Percentiles rank a stretch among this genome's conserved stretches.
phyloP scores from a whole-genome alignment of 2,797 vertebrate genomes.

The Acrocephalus scirpaceus region DNA sequence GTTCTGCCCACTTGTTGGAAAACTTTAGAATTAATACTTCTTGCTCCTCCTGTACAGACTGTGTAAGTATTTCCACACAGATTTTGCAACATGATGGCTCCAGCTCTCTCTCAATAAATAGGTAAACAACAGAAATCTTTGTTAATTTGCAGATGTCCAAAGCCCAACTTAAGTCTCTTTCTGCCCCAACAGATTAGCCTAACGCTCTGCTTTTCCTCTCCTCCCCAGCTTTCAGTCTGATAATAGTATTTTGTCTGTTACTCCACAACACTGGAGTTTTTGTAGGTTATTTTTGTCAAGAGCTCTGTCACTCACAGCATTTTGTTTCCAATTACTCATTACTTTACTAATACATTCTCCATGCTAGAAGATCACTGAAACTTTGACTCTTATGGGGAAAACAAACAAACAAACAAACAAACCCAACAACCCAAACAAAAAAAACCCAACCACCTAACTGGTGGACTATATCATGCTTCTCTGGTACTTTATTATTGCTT shows the following conservation, averaged over 20 bases:
- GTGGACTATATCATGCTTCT: background rate
- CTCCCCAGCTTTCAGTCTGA: background rate
- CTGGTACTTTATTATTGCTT: background rate
- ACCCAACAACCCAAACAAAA: background rate
- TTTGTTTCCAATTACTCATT: background rate
- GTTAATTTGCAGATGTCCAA: background rate
- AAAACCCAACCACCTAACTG: background rate
- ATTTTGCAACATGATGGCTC: background rate
- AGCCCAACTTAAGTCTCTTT: background rate
- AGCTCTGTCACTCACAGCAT: background rate
- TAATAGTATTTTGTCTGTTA: background rate
- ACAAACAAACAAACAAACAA: background rate
- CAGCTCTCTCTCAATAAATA: background rate
- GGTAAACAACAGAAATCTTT: background rate
- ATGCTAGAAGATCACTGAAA: background rate
- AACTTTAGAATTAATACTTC: background rate
- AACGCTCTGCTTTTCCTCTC: background rate
- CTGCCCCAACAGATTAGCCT: background rate
- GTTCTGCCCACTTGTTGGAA: background rate
- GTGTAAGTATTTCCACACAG: background rate
- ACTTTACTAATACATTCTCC: background rate
- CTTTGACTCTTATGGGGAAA: background rate
- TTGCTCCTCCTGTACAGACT: background rate
- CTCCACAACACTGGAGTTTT: background rate
- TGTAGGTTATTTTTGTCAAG: background rate